Evolutionary conservation across 2,113 vertebrate species (phyloP).

Genomic region (Pongo pygmaeus): DNA sequence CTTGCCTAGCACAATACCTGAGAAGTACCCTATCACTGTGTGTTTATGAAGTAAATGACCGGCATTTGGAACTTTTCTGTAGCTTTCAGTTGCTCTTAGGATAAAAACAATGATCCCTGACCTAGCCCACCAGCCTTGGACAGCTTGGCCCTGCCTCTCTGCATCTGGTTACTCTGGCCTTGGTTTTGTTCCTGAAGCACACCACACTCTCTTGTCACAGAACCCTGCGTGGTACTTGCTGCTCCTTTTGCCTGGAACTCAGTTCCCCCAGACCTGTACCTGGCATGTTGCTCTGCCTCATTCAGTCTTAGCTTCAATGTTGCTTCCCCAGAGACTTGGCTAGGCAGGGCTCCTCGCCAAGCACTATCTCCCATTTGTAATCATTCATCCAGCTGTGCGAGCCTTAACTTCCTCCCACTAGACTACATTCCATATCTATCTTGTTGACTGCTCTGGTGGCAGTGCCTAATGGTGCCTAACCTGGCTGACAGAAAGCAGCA

Average conservation of each 20-base stretch:
- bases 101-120: neutral
- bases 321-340: neutral
- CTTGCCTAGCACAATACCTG: neutral
- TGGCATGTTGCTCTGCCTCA: neutral
- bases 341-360: neutral
- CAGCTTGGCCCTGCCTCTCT: neutral
- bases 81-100: neutral
- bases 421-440: neutral
- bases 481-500: neutral
- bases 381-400: neutral
- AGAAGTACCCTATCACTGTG: neutral
- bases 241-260: neutral
- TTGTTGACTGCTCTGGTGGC: neutral
- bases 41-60: neutral
- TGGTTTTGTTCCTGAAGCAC: neutral
- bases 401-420: neutral
- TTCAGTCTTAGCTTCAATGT: neutral
- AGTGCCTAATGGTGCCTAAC: neutral
- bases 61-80: neutral
- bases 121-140: neutral
- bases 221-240: neutral
- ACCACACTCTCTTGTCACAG: neutral
- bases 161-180: neutral
- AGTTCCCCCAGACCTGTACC: neutral
- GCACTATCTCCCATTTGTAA: fast-evolving